Base-by-base conservation (phyloP, 2,888 invertebrate species). In the Zootermopsis nevadensis region DNA sequence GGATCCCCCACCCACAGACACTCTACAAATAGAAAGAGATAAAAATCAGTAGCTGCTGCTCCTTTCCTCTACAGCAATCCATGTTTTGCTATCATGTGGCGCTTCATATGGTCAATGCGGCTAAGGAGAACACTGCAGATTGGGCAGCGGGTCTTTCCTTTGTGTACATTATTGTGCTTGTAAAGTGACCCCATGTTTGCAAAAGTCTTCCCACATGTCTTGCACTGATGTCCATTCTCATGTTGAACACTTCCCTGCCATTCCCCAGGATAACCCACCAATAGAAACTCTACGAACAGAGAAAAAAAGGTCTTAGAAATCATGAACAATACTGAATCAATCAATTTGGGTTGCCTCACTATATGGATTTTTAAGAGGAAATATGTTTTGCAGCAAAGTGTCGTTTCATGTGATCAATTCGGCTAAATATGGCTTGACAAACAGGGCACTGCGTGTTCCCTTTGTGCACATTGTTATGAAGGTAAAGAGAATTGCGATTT, bases 111-210 rank as follows among this genome's bases (percentile, higher is more conserved):
- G 60, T 81, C 66, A 27, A 83, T 67, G 33, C 84, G 80, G 77
- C 84, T 85, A 24, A 85, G 83, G 22, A 85, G 69, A 35, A 67
- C 76, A 10, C 79, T 35, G 79, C 85, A 85, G 27, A 85, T 82
- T 19, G 93, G 93, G 86, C 93, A 93, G 86, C 92, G 91, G 33
- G 93, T 93, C 88, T 93, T 93, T 38, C 93, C 93, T 81, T 91
- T 92, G 86, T 93, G 93, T 76, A 93, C 91, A 87, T 92, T 92
- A 89, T 92, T 92, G 87, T 93, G 93, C 80, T 93, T 89, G 83
- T 92, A 92, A 87, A 93, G 84, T 82, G 93, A 93, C 85, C 92
- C 93, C 27, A 92, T 93, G 88, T 93, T 93, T 87, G 92, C 93
- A 87, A 93, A 93, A 84, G 92, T 92, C 80, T 85, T 84, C 24